Evolutionary conservation across 1,140 invertebrate species (phyloP).

Genomic region (Orchestia grillus): DNA sequence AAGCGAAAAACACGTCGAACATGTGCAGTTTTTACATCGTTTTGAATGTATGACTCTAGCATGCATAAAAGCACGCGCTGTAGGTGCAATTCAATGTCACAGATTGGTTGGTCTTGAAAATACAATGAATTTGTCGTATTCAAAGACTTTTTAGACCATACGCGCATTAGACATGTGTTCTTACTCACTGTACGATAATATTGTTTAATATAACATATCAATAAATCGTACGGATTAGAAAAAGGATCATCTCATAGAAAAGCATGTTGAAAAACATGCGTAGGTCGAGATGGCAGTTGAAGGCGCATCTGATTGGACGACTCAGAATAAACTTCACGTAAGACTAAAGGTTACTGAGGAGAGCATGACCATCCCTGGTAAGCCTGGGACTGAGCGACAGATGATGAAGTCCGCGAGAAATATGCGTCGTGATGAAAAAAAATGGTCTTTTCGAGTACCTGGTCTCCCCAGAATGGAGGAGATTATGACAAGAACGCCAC

Average conservation of each 20-base stretch:
- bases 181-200: too few species aligned
- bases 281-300: not conserved
- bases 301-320: not conserved
- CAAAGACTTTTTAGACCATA: too few species aligned
- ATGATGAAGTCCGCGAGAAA: slow-evolving; percentile 18
- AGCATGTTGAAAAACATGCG: not conserved
- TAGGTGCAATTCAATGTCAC: too few species aligned
- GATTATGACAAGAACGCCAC: not conserved
- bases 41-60: too few species aligned
- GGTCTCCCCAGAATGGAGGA: not conserved
- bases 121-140: too few species aligned
- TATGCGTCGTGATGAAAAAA: not conserved
- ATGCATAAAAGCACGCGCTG: too few species aligned
- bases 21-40: too few species aligned
- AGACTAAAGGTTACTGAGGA: not conserved
- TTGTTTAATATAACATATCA: too few species aligned
- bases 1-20: too few species aligned
- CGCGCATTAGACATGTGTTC: too few species aligned
- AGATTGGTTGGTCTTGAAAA: too few species aligned
- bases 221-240: not conserved
- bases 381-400: not conserved
- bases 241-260: not conserved
- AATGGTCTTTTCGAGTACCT: not conserved
- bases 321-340: not conserved
- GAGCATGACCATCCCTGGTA: not conserved